These are phyloP conservation scores for Lanistes nyassanus DNA, from an alignment of 1,140 invertebrate species.

Conservation along the genomic window DNA sequence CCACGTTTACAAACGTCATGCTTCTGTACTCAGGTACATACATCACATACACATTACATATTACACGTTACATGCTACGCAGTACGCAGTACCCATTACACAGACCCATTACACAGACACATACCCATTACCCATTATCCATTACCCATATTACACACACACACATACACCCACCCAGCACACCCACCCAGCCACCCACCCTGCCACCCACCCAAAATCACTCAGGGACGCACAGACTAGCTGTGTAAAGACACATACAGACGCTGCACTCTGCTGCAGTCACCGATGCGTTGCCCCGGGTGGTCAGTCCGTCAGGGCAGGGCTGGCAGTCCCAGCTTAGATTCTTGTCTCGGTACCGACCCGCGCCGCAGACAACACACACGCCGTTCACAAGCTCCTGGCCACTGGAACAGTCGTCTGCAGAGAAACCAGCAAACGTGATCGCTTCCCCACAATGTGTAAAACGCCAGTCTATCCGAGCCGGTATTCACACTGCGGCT, in stretches of 20 bases:
- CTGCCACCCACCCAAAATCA: not conserved
- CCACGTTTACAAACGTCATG: too few relatives aligned
- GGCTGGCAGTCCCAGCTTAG: constrained; percentile 24
- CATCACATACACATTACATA: too few relatives aligned
- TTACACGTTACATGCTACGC: too few relatives aligned
- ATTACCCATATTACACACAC: not conserved
- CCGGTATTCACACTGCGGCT: too few relatives aligned
- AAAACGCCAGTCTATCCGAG: too few relatives aligned
- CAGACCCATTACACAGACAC: not conserved
- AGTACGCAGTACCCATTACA: not conserved
- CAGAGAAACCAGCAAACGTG: constrained; percentile 14
- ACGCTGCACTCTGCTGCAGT: constrained; percentile 1
- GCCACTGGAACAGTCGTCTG: not conserved
- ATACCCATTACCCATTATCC: not conserved
- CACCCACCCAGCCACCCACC: not conserved
- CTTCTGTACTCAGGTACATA: too few relatives aligned
- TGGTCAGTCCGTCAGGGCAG: constrained; percentile 20
- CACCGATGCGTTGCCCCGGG: not conserved
- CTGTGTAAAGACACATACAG: constrained; percentile 14
- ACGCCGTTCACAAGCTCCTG: not conserved
- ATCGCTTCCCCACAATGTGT: not conserved
- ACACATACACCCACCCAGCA: not conserved
- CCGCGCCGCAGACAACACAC: not conserved
- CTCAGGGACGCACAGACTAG: too few relatives aligned
- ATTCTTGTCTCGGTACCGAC: constrained; percentile 10